phyloP scores from a whole-genome alignment of 2,888 invertebrate genomes.

The Parnassius orleans region DNA sequence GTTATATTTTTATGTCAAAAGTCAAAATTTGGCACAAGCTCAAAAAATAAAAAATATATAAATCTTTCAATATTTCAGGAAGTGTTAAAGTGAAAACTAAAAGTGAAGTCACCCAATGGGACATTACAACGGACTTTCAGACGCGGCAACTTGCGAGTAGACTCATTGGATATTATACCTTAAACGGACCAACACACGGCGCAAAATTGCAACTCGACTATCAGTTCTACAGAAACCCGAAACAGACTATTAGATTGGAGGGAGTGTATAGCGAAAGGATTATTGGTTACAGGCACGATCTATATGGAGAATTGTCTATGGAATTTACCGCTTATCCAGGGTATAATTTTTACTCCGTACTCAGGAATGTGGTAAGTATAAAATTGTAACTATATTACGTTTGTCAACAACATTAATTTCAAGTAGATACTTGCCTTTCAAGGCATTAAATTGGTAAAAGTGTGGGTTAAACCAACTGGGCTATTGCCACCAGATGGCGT shows the following conservation, averaged over 20 bases:
- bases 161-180: conserved; percentile 86
- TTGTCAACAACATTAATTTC: too few relatives aligned
- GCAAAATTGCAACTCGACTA: conserved; percentile 85
- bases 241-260: conserved; percentile 78
- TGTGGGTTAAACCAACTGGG: too few relatives aligned
- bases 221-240: conserved; percentile 80
- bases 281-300: conserved; percentile 78
- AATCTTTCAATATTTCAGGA: conserved; percentile 39
- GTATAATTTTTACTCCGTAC: conserved; percentile 84
- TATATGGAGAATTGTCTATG: conserved; percentile 84
- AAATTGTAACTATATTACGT: neutral
- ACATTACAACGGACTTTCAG: conserved; percentile 87
- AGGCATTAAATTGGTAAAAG: too few relatives aligned
- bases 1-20: too few relatives aligned
- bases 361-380: conserved; percentile 82
- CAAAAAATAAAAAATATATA: neutral
- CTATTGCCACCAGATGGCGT: too few relatives aligned
- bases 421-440: too few relatives aligned
- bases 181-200: conserved; percentile 74
- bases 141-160: conserved; percentile 88
- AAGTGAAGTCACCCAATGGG: conserved; percentile 86
- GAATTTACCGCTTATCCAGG: conserved; percentile 89
- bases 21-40: too few relatives aligned
- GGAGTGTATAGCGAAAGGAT: conserved; percentile 78
- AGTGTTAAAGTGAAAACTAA: conserved; percentile 64